Percentiles rank a stretch among this genome's conserved stretches.
Evolutionary conservation across 1,140 invertebrate species (phyloP).

Genomic region (Camponotus vicinus): DNA sequence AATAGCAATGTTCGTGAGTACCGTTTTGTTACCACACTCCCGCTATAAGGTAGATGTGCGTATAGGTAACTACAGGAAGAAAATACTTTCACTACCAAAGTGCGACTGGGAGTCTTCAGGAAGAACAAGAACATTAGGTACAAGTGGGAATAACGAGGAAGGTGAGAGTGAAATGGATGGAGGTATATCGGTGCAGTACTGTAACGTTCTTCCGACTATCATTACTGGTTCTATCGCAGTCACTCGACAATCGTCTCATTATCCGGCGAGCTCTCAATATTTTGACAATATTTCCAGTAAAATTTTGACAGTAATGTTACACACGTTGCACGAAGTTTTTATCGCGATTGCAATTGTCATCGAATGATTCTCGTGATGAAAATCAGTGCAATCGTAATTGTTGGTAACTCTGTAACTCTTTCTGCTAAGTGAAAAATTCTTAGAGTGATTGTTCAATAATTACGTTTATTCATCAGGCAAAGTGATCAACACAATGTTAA

Average conservation of each 20-base stretch:
- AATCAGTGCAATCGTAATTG: neutral
- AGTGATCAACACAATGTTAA: slow-evolving; percentile 16
- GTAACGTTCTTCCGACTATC: slow-evolving; percentile 74
- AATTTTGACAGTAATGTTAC: neutral
- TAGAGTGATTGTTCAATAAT: neutral
- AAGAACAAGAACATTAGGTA: slow-evolving; percentile 76
- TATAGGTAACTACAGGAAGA: slow-evolving; percentile 80
- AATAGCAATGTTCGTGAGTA: slow-evolving; percentile 23
- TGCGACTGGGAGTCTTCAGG: slow-evolving; percentile 76
- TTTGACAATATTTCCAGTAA: neutral
- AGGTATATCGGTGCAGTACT: slow-evolving; percentile 77
- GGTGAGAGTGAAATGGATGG: slow-evolving; percentile 70
- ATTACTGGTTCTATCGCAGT: slow-evolving; percentile 72
- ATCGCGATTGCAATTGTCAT: neutral
- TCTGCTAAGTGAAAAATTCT: neutral
- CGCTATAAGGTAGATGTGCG: slow-evolving; percentile 61
- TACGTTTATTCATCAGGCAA: neutral
- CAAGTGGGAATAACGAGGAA: slow-evolving; percentile 54
- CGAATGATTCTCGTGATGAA: neutral
- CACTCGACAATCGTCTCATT: slow-evolving; percentile 68
- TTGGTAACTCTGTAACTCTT: neutral
- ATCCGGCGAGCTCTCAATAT: slow-evolving; percentile 48
- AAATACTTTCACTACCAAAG: slow-evolving; percentile 85
- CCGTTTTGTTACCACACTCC: slow-evolving; percentile 77
- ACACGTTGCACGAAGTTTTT: neutral